Base-by-base conservation (phyloP, 2,888 invertebrate species). In the Amphipoea lucens region DNA sequence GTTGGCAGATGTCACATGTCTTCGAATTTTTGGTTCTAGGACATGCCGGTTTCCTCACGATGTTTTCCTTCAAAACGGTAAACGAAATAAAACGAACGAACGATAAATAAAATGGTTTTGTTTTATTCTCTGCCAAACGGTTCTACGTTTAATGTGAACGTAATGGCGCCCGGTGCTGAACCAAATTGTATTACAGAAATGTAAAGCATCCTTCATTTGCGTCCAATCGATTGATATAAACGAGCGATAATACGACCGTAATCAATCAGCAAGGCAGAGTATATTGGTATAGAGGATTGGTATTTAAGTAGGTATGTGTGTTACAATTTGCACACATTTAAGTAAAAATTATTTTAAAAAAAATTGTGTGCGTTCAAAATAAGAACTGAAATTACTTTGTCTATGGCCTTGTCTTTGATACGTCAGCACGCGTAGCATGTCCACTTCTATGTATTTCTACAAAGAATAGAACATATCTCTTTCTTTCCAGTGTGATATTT, bases 141-240 rank as follows among this genome's bases (percentile, higher is more conserved):
- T 80, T 60, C 29, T 23, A 40, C 14, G 17, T 17, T 74, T n/a
- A 60, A 60, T 23, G 57, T 20, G 5, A 60, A 76, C 29, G 12
- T 23, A 82, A 78, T 65, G 54, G 82, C 74, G 17, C 17, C 20
- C 48, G 80, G 63, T 82, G 48, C n/a, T 79, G 54, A 82, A 40
- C 45, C 40, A 74, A 79, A 79, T 82, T 74, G 54, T 57, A 65
- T 79, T 82, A 79, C 82, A 82, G 82, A 40, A 65, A 65, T 82
- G 40, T 57, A 65, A 65, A 79, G 75, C 54, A 20, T 29, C 65
- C 48, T 75, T 51, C 65, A 57, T 82, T 66, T 76, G 82, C 14
- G 42, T n/a, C 1, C n/a, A 20, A 82, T 48, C n/a, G 45, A 65
- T 78, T n/a, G 63, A 40, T 79, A 74, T 57, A 74, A 74, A 74